These are phyloP conservation scores for Odontocolon sp. DNA, from an alignment of 2,888 invertebrate genomes.

Conservation along the genomic window DNA sequence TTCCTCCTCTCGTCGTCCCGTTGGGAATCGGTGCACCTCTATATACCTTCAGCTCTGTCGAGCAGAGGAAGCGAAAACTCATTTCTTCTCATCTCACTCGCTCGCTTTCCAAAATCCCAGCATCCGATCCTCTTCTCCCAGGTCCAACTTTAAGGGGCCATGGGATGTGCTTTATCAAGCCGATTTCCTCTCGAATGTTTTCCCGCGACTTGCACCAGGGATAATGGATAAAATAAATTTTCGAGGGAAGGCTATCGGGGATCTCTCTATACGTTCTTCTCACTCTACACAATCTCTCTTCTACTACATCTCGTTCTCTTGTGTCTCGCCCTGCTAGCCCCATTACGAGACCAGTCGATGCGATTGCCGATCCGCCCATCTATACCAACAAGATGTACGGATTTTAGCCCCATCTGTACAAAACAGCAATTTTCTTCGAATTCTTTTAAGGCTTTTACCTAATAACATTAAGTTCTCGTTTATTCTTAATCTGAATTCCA, in stretches of 20 bases:
- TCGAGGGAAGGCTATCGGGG: slow-evolving; percentile 54
- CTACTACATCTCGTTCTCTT: slow-evolving; percentile 25
- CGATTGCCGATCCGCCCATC: slow-evolving; percentile 36
- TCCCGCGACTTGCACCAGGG: slow-evolving; percentile 54
- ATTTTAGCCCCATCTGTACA: not conserved
- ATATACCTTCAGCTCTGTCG: not conserved
- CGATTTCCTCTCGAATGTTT: slow-evolving; percentile 60
- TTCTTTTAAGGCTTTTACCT: not conserved
- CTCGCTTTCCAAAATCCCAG: not conserved
- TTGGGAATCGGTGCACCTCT: slow-evolving; percentile 46
- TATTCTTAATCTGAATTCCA: slow-evolving; percentile 11
- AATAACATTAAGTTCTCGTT: slow-evolving; percentile 13
- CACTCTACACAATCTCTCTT: slow-evolving; percentile 11
- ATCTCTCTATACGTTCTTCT: slow-evolving; percentile 42
- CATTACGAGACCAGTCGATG: slow-evolving; percentile 42
- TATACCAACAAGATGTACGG: not conserved
- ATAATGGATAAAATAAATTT: slow-evolving; percentile 62
- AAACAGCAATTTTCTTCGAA: slow-evolving; percentile 25
- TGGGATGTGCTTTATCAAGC: slow-evolving; percentile 59
- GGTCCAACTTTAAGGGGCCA: slow-evolving; percentile 54
- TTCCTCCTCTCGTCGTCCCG: slow-evolving; percentile 43
- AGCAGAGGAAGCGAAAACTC: slow-evolving; percentile 41
- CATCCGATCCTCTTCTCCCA: slow-evolving; percentile 24
- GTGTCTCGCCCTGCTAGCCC: not conserved
- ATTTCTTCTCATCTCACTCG: slow-evolving; percentile 41